These are phyloP conservation scores for Lepus oiostolus DNA, from an alignment of 2,797 vertebrate species.

Conservation along the genomic window DNA sequence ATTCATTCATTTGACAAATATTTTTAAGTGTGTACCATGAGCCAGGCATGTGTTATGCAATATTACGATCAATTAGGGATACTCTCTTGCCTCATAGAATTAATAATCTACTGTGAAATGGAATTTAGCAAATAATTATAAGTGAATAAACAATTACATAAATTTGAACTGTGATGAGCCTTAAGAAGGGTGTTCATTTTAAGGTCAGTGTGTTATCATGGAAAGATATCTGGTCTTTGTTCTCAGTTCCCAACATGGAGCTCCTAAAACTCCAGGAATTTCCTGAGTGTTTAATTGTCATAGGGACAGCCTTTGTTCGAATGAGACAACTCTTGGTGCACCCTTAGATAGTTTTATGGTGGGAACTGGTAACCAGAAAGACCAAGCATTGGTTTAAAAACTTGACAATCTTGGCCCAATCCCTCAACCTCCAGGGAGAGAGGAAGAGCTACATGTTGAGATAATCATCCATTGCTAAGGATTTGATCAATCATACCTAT, in stretches of 20 bases:
- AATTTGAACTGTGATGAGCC: conserved; percentile 1
- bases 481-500: neutral
- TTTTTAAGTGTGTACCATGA: neutral
- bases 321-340: neutral
- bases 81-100: neutral
- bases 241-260: neutral
- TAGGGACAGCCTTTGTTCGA: neutral
- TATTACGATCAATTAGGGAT: neutral
- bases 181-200: conserved; percentile 20
- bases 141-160: neutral
- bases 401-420: neutral
- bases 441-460: neutral
- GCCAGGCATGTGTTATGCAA: neutral
- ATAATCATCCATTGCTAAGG: neutral
- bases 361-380: neutral
- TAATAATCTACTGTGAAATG: neutral
- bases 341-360: neutral
- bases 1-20: conserved; percentile 34
- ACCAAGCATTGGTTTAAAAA: neutral
- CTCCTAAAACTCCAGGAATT: neutral
- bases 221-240: neutral
- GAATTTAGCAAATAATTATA: conserved; percentile 61
- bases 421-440: neutral
- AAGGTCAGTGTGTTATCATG: neutral
- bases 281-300: neutral